phyloP scores from a whole-genome alignment of 2,888 invertebrate species.

The Metallyticus violacea region DNA sequence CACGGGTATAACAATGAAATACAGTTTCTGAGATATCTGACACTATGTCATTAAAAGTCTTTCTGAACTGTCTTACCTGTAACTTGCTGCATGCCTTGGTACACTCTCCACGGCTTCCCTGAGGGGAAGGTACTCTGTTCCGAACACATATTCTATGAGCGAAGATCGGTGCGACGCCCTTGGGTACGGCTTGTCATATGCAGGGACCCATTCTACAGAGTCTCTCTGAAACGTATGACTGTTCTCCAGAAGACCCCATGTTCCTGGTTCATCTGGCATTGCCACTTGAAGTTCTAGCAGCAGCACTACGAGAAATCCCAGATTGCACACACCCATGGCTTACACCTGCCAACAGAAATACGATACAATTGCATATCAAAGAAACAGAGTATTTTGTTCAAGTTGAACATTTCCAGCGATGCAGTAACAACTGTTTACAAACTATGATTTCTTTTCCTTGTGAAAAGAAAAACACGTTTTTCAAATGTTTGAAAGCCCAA shows the following conservation, averaged over 20 bases:
- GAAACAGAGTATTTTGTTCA: no score
- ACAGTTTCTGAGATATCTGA: no score
- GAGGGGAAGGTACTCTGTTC: conserved; percentile 57
- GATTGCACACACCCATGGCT: not conserved
- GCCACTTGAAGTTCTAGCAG: not conserved
- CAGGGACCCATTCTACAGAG: conserved; percentile 28
- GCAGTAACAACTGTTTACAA: no score
- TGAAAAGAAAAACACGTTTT: no score
- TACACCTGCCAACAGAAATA: not conserved
- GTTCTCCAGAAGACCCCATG: not conserved
- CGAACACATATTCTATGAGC: conserved; percentile 39
- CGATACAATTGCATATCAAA: no score
- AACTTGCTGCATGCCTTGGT: conserved; percentile 45
- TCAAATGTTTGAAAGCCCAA: no score
- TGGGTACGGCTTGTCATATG: not conserved
- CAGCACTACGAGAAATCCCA: not conserved
- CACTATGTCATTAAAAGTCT: no score
- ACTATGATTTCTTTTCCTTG: no score
- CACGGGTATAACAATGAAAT: no score
- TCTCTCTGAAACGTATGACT: conserved; percentile 25
- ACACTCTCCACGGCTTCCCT: conserved; percentile 75
- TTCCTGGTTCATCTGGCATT: not conserved
- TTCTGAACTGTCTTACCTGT: no score
- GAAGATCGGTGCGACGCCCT: not conserved
- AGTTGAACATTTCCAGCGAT: no score